Evolutionary conservation across 1,140 invertebrate genomes (phyloP).

Genomic region (Aphaenogaster floridana): DNA sequence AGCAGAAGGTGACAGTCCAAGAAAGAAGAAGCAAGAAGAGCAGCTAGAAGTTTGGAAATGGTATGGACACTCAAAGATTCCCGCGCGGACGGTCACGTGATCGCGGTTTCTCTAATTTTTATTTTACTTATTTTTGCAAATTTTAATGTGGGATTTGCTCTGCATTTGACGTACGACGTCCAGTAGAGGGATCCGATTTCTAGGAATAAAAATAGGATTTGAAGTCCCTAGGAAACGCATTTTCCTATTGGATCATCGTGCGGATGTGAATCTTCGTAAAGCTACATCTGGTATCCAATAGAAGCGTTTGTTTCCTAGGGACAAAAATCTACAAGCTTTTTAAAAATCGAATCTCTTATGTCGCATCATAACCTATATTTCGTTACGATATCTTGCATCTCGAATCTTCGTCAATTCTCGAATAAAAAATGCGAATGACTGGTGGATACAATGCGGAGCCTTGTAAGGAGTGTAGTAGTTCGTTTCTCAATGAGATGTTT

Average conservation of each 20-base stretch:
- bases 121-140: not conserved
- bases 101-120: not conserved
- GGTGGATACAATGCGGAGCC: not conserved
- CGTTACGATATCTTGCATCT: not conserved
- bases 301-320: not conserved
- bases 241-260: not conserved
- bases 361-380: not conserved
- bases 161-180: not conserved
- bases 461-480: not conserved
- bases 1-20: conserved; percentile 82
- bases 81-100: not conserved
- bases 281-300: not conserved
- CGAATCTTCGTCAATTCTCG: not conserved
- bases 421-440: not conserved
- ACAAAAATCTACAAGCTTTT: too few species aligned
- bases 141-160: not conserved
- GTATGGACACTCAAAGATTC: conserved; percentile 85
- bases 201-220: not conserved
- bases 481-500: not conserved
- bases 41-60: conserved; percentile 98
- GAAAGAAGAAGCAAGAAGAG: conserved; percentile 93
- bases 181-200: not conserved
- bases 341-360: not conserved
- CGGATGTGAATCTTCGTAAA: not conserved
- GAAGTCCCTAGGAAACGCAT: not conserved